Evolutionary conservation across 2,113 vertebrate genomes (phyloP), one percentile per base, ranked within the genome.

Genomic region (Cervus canadensis): DNA sequence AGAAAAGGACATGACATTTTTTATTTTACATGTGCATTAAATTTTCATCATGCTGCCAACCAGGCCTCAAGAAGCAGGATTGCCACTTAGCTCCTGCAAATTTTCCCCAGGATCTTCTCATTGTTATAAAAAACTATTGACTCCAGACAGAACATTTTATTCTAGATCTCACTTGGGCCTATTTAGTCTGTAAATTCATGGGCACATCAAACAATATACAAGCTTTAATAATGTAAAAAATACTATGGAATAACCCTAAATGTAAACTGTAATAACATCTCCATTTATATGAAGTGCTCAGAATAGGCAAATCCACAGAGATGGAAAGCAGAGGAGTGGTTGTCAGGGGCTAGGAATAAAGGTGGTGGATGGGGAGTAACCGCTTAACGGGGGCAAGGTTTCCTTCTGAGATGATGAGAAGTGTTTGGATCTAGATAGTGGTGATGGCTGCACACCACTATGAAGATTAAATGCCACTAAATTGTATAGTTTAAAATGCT

Each of bases 1-100:
- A 59, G 90, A 87, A 92, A 90, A 92, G 85, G 45, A 76, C 26
- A 54, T 4, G 79, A 14, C 30, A 36, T 56, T 79, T 71, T 81
- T 96, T 84, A 81, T 45, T 92, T 90, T 64, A 74, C 81, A 7
- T 11, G 40, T 81, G 15, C 14, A 16, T 54, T 71, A 26, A 71
- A n/a, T 14, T 26, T 45, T 89, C 74, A 54, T 81, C 19, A 17
- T 6, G 33, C 74, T 48, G 62, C 87, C 43, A 4, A 45, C n/a
- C 25, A 59, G 52, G 36, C 12, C 16, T 48, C 16, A 7, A 78
- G 62, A 16, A 45, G 82, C 45, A 45, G 7, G 52, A 52, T 14
- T 79, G 67, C 60, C 30, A 50, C 59, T 59, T 64, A 57, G 40
- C 30, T 45, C 15, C 28, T 78, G 30, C 50, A 56, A 86, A 25